phyloP scores from a whole-genome alignment of 2,113 vertebrate species.

The Psettodes erumei region DNA sequence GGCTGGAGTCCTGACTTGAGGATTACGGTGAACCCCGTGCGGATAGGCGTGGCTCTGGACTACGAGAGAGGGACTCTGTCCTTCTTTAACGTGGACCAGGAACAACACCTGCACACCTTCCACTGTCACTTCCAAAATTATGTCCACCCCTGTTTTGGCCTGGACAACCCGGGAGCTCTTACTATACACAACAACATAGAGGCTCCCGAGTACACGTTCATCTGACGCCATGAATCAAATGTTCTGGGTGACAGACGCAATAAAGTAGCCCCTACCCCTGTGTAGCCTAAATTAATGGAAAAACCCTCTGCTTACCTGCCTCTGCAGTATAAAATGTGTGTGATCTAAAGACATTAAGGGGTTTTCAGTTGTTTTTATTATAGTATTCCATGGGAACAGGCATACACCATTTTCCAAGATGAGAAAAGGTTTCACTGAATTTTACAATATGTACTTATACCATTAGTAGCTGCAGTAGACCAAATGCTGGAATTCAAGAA shows the following conservation, averaged over 20 bases:
- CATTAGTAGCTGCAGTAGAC: slow-evolving; percentile 63
- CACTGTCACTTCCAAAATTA: slow-evolving; percentile 82
- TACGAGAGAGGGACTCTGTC: slow-evolving; percentile 86
- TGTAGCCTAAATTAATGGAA: background rate
- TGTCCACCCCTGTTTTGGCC: slow-evolving; percentile 91
- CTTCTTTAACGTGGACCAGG: slow-evolving; percentile 89
- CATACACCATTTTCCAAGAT: slow-evolving; percentile 82
- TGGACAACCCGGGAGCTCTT: slow-evolving; percentile 89
- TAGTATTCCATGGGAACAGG: slow-evolving; percentile 87
- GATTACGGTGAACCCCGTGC: slow-evolving; percentile 78
- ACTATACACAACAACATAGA: slow-evolving; percentile 84
- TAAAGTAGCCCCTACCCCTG: background rate
- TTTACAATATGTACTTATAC: slow-evolving; percentile 71
- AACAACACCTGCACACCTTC: slow-evolving; percentile 92
- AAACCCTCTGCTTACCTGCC: background rate
- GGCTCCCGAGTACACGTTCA: slow-evolving; percentile 69
- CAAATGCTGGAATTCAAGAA: slow-evolving; percentile 33
- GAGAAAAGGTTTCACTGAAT: slow-evolving; percentile 76
- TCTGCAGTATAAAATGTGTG: background rate
- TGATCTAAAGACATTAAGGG: slow-evolving; percentile 1
- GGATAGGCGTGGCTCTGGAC: slow-evolving; percentile 89
- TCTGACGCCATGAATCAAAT: slow-evolving; percentile 27
- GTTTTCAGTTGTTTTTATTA: slow-evolving; percentile 73
- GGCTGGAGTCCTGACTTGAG: slow-evolving; percentile 84
- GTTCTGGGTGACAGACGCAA: background rate